Base-by-base conservation (phyloP, 2,797 vertebrate species). In the Smutsia gigantea region DNA sequence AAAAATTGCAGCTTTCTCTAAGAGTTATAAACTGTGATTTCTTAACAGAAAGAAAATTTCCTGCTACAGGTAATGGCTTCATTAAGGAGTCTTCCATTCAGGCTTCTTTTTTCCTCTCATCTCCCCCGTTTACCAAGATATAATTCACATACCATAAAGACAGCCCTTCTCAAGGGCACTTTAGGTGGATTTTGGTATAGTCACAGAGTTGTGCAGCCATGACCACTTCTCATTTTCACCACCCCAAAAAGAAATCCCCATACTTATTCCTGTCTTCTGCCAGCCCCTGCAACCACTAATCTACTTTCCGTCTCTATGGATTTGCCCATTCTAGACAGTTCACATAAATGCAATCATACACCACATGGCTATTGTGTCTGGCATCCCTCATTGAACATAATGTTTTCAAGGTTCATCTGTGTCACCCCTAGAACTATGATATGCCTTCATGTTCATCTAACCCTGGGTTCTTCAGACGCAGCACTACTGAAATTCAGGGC, bases 21-120 rank as follows among this genome's bases (percentile, higher is more conserved):
- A 10, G 6, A 34, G 27, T 6, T 27, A 5, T 15, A 63, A 46
- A 49, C 2, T 0, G 1, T 2, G 46, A 27, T 55, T 89, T 83
- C 42, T 72, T 42, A 53, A 17, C n/a, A 63, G 19, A 90, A 49
- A 86, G 79, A 61, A 12, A 23, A 11, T 39, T 42, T n/a, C 55
- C 31, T 37, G n/a, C 49, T 27, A n/a, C 9, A 0, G 21, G n/a
- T 11, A 37, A 59, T 1, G 25, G 39, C 31, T 59, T 69, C 23
- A 14, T 59, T 5, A 15, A 39, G 4, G 49, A 29, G 29, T 2
- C 3, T 18, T 55, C 3, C 3, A 0, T 29, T 66, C 0, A 4
- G 27, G 29, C 27, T 46, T 34, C 61, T 51, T 37, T 12, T 8
- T 49, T 27, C 77, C 12, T 29, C 34, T 12, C 63, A 21, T 12